Percentiles rank a stretch among this genome's conserved stretches.
phyloP scores from a whole-genome alignment of 2,888 invertebrate species.

The Mayetiola destructor region DNA sequence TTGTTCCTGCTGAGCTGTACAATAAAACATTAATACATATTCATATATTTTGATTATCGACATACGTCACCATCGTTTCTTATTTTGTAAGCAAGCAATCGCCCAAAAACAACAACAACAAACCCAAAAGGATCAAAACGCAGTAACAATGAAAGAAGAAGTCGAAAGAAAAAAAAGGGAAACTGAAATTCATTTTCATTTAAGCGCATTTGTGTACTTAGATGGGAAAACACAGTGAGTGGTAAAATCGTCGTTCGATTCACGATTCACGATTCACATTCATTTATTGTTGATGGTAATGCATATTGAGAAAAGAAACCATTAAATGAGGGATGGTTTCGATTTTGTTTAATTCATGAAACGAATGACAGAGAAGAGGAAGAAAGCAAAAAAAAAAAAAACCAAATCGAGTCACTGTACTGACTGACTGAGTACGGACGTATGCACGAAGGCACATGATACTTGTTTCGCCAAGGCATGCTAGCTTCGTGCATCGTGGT shows the following conservation, averaged over 20 bases:
- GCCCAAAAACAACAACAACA: neutral
- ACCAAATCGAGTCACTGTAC: no score
- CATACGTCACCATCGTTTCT: neutral
- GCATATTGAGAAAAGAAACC: neutral
- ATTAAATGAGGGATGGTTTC: neutral
- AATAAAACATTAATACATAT: neutral
- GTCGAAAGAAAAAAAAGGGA: neutral
- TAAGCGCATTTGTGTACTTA: neutral
- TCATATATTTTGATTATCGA: neutral
- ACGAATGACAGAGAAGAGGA: no score
- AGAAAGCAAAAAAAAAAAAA: no score
- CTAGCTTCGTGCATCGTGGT: no score
- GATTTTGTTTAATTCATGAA: neutral
- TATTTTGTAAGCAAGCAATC: neutral
- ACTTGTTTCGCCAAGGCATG: no score
- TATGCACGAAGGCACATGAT: no score
- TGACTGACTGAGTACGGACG: no score
- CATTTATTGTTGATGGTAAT: neutral
- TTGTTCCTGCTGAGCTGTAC: neutral
- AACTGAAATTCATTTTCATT: no score
- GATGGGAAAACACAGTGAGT: neutral
- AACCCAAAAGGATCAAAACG: no score
- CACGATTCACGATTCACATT: no score
- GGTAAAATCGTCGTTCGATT: constrained; percentile 4
- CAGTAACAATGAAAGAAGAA: neutral